Conservation (phyloP, 2,797 vertebrate species). For the Gallinago stenura region DNA sequence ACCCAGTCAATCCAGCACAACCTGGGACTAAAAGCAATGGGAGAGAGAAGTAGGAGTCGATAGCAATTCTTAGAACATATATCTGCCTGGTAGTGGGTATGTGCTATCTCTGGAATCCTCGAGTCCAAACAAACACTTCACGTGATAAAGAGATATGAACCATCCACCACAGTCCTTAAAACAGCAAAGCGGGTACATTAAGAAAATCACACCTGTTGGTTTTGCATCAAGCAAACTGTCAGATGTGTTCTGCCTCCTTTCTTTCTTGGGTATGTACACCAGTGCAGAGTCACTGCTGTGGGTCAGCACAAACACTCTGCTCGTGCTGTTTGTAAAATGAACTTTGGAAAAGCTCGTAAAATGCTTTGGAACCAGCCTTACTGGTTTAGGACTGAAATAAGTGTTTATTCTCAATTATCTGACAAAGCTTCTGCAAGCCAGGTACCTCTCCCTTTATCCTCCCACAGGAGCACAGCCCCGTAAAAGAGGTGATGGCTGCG, state of each 20-base stretch:
- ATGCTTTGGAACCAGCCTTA: background rate
- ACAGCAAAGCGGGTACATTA: background rate
- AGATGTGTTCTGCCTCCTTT: background rate
- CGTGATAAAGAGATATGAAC: background rate
- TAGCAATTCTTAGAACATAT: background rate
- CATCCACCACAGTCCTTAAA: background rate
- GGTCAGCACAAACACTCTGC: background rate
- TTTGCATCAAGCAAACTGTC: background rate
- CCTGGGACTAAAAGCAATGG: fast-evolving
- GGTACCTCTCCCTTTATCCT: too few relatives aligned
- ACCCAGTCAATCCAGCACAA: background rate
- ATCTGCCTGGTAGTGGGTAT: fast-evolving
- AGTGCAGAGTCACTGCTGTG: background rate
- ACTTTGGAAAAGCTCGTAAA: background rate
- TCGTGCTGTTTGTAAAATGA: background rate
- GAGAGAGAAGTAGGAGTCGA: background rate
- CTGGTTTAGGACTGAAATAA: background rate
- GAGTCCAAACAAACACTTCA: background rate
- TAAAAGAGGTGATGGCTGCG: fast-evolving
- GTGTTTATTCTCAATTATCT: background rate
- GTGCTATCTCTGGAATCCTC: background rate
- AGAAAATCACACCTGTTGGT: background rate
- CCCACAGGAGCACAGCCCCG: background rate
- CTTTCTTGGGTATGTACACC: fast-evolving
- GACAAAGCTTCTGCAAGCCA: background rate